Percentiles rank a stretch among this genome's conserved stretches.
Evolutionary conservation across 2,888 invertebrate species (phyloP).

Genomic region (Scaptomyza cyrtandrae): DNA sequence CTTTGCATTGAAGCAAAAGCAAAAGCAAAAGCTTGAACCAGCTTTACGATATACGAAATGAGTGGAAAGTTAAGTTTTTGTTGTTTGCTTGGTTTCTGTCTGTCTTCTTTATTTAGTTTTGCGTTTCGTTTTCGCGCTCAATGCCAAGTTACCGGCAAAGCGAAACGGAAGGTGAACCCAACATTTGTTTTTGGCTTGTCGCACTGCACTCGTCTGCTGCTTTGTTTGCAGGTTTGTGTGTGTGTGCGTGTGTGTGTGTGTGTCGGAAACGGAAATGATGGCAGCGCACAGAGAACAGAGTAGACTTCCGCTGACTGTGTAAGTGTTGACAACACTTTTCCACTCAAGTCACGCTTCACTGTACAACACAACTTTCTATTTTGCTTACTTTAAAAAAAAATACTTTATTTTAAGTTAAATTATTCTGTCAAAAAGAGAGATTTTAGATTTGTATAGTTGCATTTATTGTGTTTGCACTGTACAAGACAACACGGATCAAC

Average conservation of each 20-base stretch:
- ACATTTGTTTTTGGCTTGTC: constrained; percentile 19
- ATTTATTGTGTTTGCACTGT: neutral
- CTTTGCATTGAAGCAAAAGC: constrained; percentile 15
- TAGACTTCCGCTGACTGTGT: constrained; percentile 48
- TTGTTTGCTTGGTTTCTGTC: neutral
- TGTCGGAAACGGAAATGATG: constrained; percentile 74
- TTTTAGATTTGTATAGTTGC: neutral
- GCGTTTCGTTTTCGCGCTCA: constrained; percentile 52
- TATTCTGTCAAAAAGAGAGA: too few relatives aligned
- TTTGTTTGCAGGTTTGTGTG: constrained; percentile 25
- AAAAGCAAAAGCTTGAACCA: constrained; percentile 11
- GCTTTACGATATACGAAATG: constrained; percentile 46
- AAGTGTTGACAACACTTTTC: constrained; percentile 51
- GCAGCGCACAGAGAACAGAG: constrained; percentile 24
- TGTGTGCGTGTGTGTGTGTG: constrained; percentile 23
- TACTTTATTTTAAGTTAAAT: too few relatives aligned
- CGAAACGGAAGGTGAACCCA: constrained; percentile 35
- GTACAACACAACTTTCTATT: constrained; percentile 21
- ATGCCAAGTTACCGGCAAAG: constrained; percentile 58
- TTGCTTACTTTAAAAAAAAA: too few relatives aligned
- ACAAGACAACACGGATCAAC: neutral
- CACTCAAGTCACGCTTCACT: constrained; percentile 38
- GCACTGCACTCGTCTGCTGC: constrained; percentile 1
- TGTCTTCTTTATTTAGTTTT: too few relatives aligned
- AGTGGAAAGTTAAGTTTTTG: constrained; percentile 22